Conservation (phyloP, 1,140 invertebrate genomes). For the Euschistus heros region DNA sequence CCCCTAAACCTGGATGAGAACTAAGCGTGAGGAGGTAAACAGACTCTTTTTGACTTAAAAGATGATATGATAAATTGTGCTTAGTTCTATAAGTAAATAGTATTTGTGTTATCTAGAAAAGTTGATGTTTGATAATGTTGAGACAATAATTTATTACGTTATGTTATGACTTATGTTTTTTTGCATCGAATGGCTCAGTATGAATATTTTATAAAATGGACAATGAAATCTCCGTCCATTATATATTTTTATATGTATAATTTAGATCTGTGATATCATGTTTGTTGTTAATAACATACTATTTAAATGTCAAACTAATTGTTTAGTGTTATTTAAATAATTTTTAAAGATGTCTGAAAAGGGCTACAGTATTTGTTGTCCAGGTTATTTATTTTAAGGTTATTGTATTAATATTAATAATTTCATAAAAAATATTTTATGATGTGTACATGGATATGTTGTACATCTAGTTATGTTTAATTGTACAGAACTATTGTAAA, state of each 20-base stretch:
- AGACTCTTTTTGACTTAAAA: too few species aligned
- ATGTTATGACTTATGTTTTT: background rate
- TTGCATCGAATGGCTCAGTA: background rate
- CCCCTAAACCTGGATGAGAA: too few species aligned
- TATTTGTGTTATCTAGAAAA: too few species aligned
- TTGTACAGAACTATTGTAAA: conserved; percentile 10
- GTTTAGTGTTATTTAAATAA: background rate
- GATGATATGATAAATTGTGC: too few species aligned
- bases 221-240: conserved; percentile 9
- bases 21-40: too few species aligned
- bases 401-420: background rate
- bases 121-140: too few species aligned
- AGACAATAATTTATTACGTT: conserved; percentile 10
- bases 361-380: background rate
- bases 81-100: too few species aligned
- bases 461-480: conserved; percentile 12
- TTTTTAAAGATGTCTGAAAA: background rate
- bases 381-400: background rate
- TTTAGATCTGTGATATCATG: conserved; percentile 19
- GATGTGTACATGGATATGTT: conserved; percentile 1
- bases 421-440: conserved; percentile 16
- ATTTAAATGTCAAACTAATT: conserved; percentile 3
- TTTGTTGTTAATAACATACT: conserved; percentile 6
- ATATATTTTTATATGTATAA: conserved; percentile 16
- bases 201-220: conserved; percentile 4